Base-by-base conservation (phyloP, 2,888 invertebrate genomes). In the Gastracanthus pulcherrimus region DNA sequence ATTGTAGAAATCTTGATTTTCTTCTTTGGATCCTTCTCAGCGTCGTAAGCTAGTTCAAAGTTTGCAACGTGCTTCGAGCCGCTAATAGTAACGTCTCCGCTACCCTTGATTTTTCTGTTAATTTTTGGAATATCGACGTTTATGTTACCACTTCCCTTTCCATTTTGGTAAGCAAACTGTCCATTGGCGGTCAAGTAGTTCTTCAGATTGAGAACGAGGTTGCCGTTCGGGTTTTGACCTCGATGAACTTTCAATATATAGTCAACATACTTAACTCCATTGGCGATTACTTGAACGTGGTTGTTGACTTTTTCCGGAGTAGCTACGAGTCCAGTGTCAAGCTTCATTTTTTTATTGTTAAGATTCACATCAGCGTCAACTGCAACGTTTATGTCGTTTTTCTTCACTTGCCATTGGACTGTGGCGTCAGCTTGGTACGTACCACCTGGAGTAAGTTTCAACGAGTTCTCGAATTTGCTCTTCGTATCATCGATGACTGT, bases 21-120 rank as follows among this genome's bases (percentile, higher is more conserved):
- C 86, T 95, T 95, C 60, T 92, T 94, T 60, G 95, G 94, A 88
- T 96, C 94, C 87, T 95, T 95, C 70, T 94, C 95, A 82, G 93
- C 95, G 89, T 96, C 94, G 38, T 96, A 94, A 85, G 93, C 94
- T 3, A 97, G 72, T 64, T 94, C 95, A 0, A 95, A 86, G 66
- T 94, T 94, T 0, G 94, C 92, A 82, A 94, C 93, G 89, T 94
- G 95, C 1, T 93, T 93, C 0, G 94, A 94, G 0, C 94, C 93
- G 71, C 93, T 93, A 0, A 95, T 90, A 0, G 93, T 92, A 87
- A 96, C 94, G 71, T 94, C 94, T 0, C 94, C 92, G 60, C 88
- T 91, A 2, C 90, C 92, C 79, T 91, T 90, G 76, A 92, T 88
- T 85, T 92, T 91, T 1, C 91, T 86, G 13, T 87, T 86, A 76